phyloP scores from a whole-genome alignment of 2,113 vertebrate species.

The Lasiurus borealis region DNA sequence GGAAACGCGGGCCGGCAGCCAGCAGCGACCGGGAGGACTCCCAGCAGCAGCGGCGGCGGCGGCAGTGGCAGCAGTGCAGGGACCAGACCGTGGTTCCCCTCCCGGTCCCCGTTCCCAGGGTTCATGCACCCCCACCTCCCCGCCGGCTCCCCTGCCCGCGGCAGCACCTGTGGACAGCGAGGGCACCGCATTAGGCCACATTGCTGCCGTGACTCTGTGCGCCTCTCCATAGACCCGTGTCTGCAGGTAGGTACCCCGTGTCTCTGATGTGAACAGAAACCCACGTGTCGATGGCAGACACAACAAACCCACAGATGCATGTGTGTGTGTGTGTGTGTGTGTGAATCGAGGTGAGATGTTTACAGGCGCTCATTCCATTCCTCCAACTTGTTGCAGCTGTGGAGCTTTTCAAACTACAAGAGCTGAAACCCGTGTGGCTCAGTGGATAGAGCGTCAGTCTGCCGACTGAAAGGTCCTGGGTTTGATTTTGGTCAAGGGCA shows the following conservation, averaged over 20 bases:
- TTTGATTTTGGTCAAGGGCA: no score
- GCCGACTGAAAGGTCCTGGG: no score
- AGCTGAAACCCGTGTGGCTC: no score
- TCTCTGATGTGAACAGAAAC: not conserved
- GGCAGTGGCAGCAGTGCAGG: no score
- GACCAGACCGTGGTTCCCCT: not conserved
- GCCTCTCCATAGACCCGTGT: no score
- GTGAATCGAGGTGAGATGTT: not conserved
- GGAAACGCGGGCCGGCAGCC: not conserved
- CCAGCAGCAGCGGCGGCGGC: constrained; percentile 1
- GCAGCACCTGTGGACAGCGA: not conserved
- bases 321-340: not conserved
- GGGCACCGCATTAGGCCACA: no score
- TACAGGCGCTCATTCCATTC: not conserved
- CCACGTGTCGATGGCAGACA: not conserved
- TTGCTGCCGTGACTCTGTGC: no score
- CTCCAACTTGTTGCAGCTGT: not conserved
- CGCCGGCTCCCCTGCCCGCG: not conserved
- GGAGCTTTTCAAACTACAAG: not conserved
- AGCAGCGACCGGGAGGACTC: constrained; percentile 32
- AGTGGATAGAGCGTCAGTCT: no score
- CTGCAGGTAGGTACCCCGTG: not conserved
- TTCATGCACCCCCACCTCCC: not conserved
- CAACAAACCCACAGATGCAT: not conserved
- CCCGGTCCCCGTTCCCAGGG: not conserved